phyloP scores from a whole-genome alignment of 2,113 vertebrate genomes.

The Silurus glanis region DNA sequence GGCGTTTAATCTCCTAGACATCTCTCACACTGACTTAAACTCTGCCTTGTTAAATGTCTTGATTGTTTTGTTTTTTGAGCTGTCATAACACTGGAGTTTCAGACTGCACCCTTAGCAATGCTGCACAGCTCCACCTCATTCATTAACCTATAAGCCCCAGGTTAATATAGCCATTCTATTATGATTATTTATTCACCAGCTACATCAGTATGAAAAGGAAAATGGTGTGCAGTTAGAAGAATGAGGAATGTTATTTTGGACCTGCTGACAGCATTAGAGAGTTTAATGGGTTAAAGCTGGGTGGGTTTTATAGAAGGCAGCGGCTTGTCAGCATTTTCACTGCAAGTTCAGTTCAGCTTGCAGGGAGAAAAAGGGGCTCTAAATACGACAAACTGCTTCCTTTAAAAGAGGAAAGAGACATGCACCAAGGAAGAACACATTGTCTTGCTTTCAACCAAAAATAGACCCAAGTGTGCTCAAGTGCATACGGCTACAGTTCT shows the following conservation, averaged over 20 bases:
- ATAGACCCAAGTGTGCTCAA: not conserved
- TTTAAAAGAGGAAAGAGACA: not conserved
- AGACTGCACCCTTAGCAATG: not conserved
- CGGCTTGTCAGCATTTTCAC: not conserved
- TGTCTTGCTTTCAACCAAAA: constrained; percentile 1
- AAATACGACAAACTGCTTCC: constrained; percentile 4
- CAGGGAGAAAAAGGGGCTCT: not conserved
- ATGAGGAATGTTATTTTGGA: not conserved
- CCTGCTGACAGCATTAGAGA: not conserved
- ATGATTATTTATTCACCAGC: not conserved
- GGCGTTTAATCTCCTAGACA: constrained; percentile 40
- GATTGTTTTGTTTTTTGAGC: not conserved
- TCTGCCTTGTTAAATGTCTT: not conserved
- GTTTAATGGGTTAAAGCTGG: not conserved
- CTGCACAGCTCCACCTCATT: not conserved
- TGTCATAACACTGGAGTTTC: too few relatives aligned
- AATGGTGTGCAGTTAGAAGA: not conserved
- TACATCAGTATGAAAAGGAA: not conserved
- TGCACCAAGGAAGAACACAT: not conserved
- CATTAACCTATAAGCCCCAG: not conserved
- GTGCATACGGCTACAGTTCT: not conserved
- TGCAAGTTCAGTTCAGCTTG: not conserved
- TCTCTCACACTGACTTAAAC: not conserved
- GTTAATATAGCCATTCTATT: not conserved
- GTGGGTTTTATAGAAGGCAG: not conserved